Evolutionary conservation across 2,113 vertebrate species (phyloP).

Genomic region (Petroica traversi): DNA sequence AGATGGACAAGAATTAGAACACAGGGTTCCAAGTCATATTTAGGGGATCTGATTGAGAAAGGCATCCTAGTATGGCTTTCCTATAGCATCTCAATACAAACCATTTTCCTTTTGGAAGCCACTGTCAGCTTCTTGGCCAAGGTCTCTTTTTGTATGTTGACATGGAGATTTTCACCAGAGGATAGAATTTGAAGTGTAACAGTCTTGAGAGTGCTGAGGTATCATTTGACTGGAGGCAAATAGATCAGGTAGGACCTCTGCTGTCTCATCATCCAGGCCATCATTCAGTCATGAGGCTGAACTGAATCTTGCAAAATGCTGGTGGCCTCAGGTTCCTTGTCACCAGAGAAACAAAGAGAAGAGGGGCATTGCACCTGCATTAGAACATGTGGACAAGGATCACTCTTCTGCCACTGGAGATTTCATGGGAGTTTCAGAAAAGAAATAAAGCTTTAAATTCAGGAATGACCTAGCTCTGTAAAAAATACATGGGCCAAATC

Average conservation of each 20-base stretch:
- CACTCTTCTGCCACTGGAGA: background rate
- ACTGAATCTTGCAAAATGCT: background rate
- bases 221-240: background rate
- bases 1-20: background rate
- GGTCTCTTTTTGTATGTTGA: background rate
- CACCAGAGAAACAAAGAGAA: background rate
- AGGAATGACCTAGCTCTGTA: background rate
- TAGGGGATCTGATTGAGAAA: background rate
- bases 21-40: background rate
- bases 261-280: background rate
- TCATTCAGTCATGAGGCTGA: background rate
- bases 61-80: background rate
- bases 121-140: background rate
- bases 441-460: background rate
- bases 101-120: background rate
- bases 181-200: background rate
- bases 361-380: background rate
- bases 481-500: background rate
- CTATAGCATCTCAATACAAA: background rate
- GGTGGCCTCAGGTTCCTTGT: background rate
- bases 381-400: background rate
- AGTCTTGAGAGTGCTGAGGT: background rate
- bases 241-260: background rate
- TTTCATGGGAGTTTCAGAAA: background rate
- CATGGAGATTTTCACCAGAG: background rate